Evolutionary conservation across 2,888 invertebrate species (phyloP), one percentile per base, ranked within the genome.

Genomic region (Lithophane leautieri): DNA sequence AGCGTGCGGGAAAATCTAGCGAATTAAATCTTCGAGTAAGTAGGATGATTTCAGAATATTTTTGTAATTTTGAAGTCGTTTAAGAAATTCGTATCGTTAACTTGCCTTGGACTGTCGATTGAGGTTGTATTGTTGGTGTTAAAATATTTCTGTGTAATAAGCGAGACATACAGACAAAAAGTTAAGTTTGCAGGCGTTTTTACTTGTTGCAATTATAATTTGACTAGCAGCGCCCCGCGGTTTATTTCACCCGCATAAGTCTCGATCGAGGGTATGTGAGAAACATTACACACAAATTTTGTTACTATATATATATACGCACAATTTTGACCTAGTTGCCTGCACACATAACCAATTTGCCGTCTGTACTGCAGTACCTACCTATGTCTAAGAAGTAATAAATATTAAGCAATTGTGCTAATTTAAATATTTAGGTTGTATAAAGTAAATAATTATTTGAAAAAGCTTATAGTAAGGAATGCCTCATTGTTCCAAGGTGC

Each of bases 61-160:
- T 82, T 75, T 82, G 61, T 62, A 60, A 70, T 76, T 76, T 77
- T 77, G 63, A 68, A 80, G 34, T 74, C 28, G 52, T 9, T 42
- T 8, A 2, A 9, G 8, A 25, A 54, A 14, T 19, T 50, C 1
- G 1, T 11, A 54, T 54, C n/a, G 42, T 44, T 70, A 56, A 7
- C 56, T 75, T 79, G 69, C 61, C 56, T 70, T 66, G 60, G 25
- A 70, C n/a, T 44, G 61, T 66, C 40, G 66, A 76, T 56, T 50
- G 28, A n/a, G n/a, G 25, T 14, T 11, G 6, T 11, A 56, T 52
- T 62, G 12, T 50, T 54, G 28, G 12, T 47, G 6, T 40, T 44
- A 7, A 22, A n/a, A 42, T 7, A 34, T 34, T 34, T 34, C 4
- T 34, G 34, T 3, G 34, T 34, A 4, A 34, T 34, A 34, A 34